Conservation (phyloP, 2,888 invertebrate species). For the Torymus tubicola region DNA sequence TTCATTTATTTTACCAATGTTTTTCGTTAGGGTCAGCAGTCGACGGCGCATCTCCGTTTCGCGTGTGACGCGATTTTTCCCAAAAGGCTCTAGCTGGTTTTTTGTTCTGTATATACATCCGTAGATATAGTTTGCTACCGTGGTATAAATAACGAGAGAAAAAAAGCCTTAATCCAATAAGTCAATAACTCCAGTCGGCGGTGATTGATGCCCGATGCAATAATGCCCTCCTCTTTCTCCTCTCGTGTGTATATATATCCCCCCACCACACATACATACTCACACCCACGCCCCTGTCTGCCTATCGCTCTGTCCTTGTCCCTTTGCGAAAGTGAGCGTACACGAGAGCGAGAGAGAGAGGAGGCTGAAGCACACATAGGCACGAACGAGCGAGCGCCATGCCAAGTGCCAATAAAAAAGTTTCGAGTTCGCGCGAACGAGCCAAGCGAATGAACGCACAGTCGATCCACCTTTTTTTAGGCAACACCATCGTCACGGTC, state of each 20-base stretch:
- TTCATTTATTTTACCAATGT: constrained; percentile 33
- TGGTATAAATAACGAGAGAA: constrained; percentile 50
- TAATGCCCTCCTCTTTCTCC: constrained; percentile 56
- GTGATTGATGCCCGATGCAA: constrained; percentile 67
- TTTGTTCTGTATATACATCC: constrained; percentile 45
- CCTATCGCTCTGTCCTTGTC: constrained; percentile 19
- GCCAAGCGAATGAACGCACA: constrained; percentile 47
- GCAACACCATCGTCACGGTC: constrained; percentile 32
- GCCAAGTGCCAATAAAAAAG: constrained; percentile 41
- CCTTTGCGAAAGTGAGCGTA: not conserved
- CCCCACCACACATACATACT: not conserved
- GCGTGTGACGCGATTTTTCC: constrained; percentile 34
- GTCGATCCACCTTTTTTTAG: constrained; percentile 36
- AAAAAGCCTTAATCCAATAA: constrained; percentile 64
- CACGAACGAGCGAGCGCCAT: not conserved
- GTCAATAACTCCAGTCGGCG: constrained; percentile 62
- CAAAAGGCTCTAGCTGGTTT: constrained; percentile 54
- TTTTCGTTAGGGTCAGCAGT: not conserved
- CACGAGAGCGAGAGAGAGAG: constrained; percentile 22
- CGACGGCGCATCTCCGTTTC: not conserved
- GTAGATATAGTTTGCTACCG: not conserved
- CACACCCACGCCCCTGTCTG: not conserved
- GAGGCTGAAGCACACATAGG: too few relatives aligned
- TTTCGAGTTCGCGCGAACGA: constrained; percentile 25
- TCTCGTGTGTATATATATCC: not conserved